These are phyloP conservation scores for Podabrus alpinus DNA, from an alignment of 2,888 invertebrate species.

Conservation along the genomic window DNA sequence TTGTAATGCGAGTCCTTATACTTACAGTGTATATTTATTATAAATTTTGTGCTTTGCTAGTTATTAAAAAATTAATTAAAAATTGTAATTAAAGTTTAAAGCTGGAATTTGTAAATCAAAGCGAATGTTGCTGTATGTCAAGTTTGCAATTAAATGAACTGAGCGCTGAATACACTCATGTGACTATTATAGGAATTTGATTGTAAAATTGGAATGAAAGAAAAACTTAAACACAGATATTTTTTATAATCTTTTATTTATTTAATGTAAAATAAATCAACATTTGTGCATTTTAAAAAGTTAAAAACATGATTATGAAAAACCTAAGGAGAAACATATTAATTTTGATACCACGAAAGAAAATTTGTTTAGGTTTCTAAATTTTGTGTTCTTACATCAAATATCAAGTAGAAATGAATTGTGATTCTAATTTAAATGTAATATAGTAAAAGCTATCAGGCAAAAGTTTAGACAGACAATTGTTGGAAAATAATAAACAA, in stretches of 20 bases:
- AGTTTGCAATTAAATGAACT: too few species aligned
- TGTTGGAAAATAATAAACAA: not conserved
- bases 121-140: too few species aligned
- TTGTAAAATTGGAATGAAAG: too few species aligned
- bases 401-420: not conserved
- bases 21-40: too few species aligned
- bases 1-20: too few species aligned
- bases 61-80: too few species aligned
- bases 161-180: too few species aligned
- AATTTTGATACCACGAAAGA: not conserved
- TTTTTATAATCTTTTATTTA: not conserved
- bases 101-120: too few species aligned
- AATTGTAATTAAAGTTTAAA: too few species aligned
- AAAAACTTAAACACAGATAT: not conserved
- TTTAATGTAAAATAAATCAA: not conserved
- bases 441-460: constrained; percentile 4
- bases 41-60: too few species aligned
- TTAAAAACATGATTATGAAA: not conserved
- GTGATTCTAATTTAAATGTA: not conserved
- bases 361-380: not conserved
- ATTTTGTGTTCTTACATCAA: not conserved
- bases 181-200: too few species aligned
- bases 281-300: not conserved
- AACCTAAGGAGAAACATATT: not conserved
- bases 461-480: constrained; percentile 2